Evolutionary conservation across 2,888 invertebrate species (phyloP).

Genomic region (Sympetrum striolatum): DNA sequence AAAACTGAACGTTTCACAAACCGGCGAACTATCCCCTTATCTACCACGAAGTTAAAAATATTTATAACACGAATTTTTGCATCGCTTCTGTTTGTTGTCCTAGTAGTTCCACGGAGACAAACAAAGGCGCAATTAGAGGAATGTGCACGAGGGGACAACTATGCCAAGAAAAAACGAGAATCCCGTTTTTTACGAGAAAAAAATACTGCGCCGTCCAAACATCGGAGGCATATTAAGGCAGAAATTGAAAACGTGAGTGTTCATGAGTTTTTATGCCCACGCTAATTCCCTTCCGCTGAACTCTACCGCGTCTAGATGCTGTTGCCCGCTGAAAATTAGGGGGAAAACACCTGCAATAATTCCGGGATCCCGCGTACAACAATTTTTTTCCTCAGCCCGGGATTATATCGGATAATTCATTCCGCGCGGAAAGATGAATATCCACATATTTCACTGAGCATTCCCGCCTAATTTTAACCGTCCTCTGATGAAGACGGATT

Average conservation of each 20-base stretch:
- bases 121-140: not conserved
- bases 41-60: too few relatives aligned
- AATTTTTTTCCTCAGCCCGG: not conserved
- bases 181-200: not conserved
- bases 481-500: not conserved
- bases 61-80: too few relatives aligned
- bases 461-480: not conserved
- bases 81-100: not conserved
- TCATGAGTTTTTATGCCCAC: not conserved
- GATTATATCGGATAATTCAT: not conserved
- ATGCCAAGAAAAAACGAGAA: not conserved
- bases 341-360: not conserved
- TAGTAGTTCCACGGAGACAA: not conserved
- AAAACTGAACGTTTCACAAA: too few relatives aligned
- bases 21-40: too few relatives aligned
- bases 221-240: not conserved
- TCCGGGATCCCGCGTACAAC: not conserved
- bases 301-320: not conserved
- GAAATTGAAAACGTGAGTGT: not conserved
- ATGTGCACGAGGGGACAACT: not conserved
- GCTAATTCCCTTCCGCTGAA: not conserved
- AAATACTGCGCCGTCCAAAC: not conserved
- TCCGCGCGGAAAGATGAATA: not conserved
- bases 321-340: not conserved
- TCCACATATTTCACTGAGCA: not conserved